Base-by-base conservation (phyloP, 2,797 vertebrate species). In the Microcaecilia unicolor region DNA sequence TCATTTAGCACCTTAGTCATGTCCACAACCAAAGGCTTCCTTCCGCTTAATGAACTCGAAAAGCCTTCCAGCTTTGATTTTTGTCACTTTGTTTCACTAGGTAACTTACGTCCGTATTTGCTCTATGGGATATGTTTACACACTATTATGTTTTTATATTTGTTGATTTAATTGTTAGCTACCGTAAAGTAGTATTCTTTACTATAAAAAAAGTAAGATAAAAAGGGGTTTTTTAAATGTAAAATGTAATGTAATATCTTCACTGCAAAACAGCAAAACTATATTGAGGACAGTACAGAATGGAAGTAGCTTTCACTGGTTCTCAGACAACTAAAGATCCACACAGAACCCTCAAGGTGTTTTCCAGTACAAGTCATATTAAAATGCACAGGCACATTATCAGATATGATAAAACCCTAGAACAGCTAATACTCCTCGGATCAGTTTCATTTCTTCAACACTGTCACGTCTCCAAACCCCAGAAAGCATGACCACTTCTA, bases 291-390 rank as follows among this genome's bases (percentile, higher is more conserved):
- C 22, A 63, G 60, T 24, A 34, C 37, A 72, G 61, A 70, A 61
- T 77, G 67, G 74, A 69, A 84, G 85, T 80, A 73, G 61, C 69
- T 71, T 65, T 67, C 58, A 79, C 74, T 74, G 64, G 72, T 76
- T 72, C 70, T 76, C 28, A 72, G 68, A 74, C 65, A 75, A 67
- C 52, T 60, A 61, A 23, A 70, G 62, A 55, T 63, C 56, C 58
- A 54, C 26, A 58, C 18, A 70, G 63, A 59, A 67, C 56, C 58
- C 51, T n/a, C 54, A 67, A 64, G 58, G 67, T 70, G 76, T 67
- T 63, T 60, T 70, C n/a, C n/a, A n/a, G n/a, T n/a, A n/a, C n/a
- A n/a, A n/a, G n/a, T n/a, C n/a, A n/a, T n/a, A n/a, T n/a, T n/a
- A n/a, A n/a, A n/a, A n/a, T n/a, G n/a, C n/a, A n/a, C 64, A 45